Base-by-base conservation (phyloP, 2,113 vertebrate genomes). In the Cynopterus brachyotis region DNA sequence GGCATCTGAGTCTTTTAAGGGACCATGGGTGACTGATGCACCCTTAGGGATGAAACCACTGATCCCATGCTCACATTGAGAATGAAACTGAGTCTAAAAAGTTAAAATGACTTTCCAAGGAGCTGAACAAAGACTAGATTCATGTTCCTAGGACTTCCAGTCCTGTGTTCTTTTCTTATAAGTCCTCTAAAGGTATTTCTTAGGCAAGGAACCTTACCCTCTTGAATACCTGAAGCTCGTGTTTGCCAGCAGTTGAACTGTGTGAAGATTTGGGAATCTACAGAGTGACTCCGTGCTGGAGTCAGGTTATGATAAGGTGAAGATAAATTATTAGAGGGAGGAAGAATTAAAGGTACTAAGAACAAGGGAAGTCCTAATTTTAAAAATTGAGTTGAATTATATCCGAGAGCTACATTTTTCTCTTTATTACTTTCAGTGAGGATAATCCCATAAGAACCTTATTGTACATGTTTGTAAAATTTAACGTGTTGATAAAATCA, bases 71-170 rank as follows among this genome's bases (percentile, higher is more conserved):
- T 50, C 50, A 73, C 53, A 69, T 2, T 69, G 35, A 67, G 35
- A 10, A 37, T 28, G 40, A 76, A 72, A 60, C 20, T 66, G 72
- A 88, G 32, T 42, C 37, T 72, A 35, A 59, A 81, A 17, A 64
- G 35, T 69, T 60, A 47, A 91, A 88, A 67, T 89, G n/a, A 55
- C 20, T 90, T 92, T 93, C 80, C 47, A 86, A 97, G 19, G 22
- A 32, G 45, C 17, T 93, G 35, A 86, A 86, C 37, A 69, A 89
- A 88, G n/a, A 69, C 50, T 89, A 57, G 75, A 94, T 81, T 85
- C 53, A 81, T 28, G 45, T 69, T 66, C 47, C 28, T 66, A 82
- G 60, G 32, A n/a, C 84, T 89, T 89, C 66, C 4, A 42, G 92
- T 47, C 26, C 53, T 89, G 42, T 42, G 60, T 84, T 89, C 32